Evolutionary conservation across 2,797 vertebrate genomes (phyloP).

Genomic region (Sebastes iracundus): DNA sequence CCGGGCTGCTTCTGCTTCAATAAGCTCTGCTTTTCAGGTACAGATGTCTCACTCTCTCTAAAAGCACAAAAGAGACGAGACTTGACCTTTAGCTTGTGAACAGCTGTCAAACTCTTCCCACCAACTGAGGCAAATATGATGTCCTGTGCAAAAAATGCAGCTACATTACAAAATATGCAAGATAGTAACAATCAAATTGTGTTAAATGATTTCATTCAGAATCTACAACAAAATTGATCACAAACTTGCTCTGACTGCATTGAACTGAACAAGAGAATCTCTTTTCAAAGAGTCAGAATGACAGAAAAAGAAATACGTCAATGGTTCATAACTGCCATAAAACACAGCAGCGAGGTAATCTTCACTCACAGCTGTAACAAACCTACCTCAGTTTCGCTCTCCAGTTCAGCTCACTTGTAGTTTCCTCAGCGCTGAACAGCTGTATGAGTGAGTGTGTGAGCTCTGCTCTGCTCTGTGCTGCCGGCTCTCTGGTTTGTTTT

Average conservation of each 20-base stretch:
- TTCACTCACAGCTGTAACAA: constrained; percentile 35
- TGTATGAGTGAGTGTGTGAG: constrained; percentile 27
- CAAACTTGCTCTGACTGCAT: background rate
- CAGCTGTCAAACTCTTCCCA: constrained; percentile 9
- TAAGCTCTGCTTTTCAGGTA: constrained; percentile 15
- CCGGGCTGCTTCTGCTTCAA: background rate
- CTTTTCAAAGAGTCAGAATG: background rate
- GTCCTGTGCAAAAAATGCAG: background rate
- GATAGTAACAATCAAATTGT: background rate
- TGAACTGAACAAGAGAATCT: background rate
- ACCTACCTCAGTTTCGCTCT: constrained; percentile 59
- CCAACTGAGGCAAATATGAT: background rate
- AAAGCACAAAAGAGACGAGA: constrained; percentile 19
- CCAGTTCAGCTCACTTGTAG: constrained; percentile 4
- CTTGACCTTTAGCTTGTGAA: constrained; percentile 7
- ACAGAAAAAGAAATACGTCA: background rate
- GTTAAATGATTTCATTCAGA: background rate
- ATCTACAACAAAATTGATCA: background rate
- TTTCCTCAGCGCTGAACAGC: constrained; percentile 55
- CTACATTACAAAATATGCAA: background rate
- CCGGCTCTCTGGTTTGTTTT: constrained; percentile 74
- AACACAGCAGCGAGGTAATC: constrained; percentile 49
- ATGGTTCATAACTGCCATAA: constrained; percentile 34
- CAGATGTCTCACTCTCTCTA: constrained; percentile 7
- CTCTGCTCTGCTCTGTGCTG: constrained; percentile 51